A percentile compares a stretch with the other conserved stretches of the same genome.
Evolutionary conservation across 1,140 invertebrate species (phyloP).

Genomic region (Arion vulgaris): DNA sequence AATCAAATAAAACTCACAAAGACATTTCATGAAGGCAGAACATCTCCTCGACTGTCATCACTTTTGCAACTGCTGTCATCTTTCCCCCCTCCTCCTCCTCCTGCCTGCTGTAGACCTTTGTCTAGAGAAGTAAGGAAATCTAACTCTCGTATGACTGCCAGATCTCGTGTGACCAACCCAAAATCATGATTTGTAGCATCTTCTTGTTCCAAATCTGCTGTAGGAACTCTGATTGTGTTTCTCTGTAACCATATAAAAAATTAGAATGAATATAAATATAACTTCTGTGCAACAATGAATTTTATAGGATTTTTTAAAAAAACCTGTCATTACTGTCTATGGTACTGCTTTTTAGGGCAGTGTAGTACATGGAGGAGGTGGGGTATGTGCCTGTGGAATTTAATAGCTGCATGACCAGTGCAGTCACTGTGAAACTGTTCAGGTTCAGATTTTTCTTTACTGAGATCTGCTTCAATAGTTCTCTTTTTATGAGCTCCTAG

Average conservation of each 20-base stretch:
- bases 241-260: background rate
- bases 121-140: slow-evolving; percentile 15
- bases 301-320: no score
- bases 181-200: slow-evolving; percentile 57
- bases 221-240: slow-evolving; percentile 48
- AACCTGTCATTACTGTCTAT: no score
- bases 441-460: no score
- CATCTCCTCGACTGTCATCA: slow-evolving; percentile 18
- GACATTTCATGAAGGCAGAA: no score
- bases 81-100: slow-evolving; percentile 13
- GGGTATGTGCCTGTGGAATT: no score
- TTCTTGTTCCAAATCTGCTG: slow-evolving; percentile 50
- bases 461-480: no score
- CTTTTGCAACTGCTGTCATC: background rate
- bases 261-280: background rate
- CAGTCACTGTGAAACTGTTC: no score
- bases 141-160: slow-evolving; percentile 9
- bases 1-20: slow-evolving; percentile 59
- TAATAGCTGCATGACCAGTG: no score
- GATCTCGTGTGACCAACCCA: slow-evolving; percentile 33
- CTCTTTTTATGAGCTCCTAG: no score
- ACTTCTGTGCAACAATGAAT: no score
- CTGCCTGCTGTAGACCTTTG: slow-evolving; percentile 14
- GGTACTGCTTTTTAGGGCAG: no score
- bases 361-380: no score